phyloP scores from a whole-genome alignment of 2,113 vertebrate genomes.

The Aix galericulata region DNA sequence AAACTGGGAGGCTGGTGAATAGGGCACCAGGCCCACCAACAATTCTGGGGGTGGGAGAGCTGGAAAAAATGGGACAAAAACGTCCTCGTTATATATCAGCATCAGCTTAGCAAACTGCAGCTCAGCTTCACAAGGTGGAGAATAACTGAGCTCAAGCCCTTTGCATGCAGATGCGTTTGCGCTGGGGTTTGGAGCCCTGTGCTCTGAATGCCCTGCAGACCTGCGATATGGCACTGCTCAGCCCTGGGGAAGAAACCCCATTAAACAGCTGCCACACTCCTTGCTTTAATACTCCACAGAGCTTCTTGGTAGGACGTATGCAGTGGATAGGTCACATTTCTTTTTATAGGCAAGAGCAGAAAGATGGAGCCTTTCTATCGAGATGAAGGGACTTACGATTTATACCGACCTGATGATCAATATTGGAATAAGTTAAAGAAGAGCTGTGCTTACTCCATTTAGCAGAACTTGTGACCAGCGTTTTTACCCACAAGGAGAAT shows the following conservation, averaged over 20 bases:
- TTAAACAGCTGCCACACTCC: background rate
- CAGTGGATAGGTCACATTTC: background rate
- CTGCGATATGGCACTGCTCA: background rate
- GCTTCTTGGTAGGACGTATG: background rate
- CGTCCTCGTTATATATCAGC: background rate
- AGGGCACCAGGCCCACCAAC: background rate
- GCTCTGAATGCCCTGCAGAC: background rate
- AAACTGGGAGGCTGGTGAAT: background rate
- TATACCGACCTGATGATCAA: background rate
- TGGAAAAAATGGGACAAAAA: background rate
- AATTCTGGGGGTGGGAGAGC: background rate
- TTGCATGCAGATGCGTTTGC: background rate
- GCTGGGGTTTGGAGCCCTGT: background rate
- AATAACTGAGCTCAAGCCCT: conserved; percentile 1
- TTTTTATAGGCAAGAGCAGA: background rate
- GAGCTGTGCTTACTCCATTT: background rate
- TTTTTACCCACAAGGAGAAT: background rate
- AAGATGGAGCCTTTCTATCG: background rate
- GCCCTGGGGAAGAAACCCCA: background rate
- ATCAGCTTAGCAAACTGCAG: background rate
- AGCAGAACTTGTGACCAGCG: background rate
- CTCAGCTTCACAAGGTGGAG: background rate
- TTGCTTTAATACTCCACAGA: background rate
- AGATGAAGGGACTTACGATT: background rate
- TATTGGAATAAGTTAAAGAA: background rate